Evolutionary conservation across 2,797 vertebrate species (phyloP).

Genomic region (Furcifer pardalis): DNA sequence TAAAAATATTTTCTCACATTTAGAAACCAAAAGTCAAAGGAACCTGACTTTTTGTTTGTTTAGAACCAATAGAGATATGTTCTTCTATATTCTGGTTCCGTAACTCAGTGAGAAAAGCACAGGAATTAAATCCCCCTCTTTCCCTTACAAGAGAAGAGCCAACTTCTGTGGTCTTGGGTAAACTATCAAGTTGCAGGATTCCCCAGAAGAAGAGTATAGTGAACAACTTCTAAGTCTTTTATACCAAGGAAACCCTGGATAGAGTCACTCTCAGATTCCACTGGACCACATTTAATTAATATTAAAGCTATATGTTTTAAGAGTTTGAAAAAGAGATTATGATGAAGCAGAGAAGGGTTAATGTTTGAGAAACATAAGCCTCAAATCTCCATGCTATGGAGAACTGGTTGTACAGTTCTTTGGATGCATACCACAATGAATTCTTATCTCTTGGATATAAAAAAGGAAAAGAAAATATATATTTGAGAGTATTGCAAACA

Average conservation of each 20-base stretch:
- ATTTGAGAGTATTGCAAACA: conserved; percentile 37
- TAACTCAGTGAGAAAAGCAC: no score
- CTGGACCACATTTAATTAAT: no score
- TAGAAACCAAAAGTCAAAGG: neutral
- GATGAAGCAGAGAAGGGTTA: neutral
- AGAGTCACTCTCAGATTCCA: no score
- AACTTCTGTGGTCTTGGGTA: neutral
- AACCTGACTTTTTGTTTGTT: no score
- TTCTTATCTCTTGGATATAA: neutral
- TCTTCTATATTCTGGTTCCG: no score
- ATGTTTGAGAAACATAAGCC: neutral
- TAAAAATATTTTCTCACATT: conserved; percentile 30
- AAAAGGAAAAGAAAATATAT: neutral
- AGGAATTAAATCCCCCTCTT: no score
- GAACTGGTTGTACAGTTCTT: neutral
- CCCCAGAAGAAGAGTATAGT: no score
- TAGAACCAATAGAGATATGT: no score
- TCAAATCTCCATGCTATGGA: neutral
- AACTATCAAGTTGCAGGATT: neutral
- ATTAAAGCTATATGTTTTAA: neutral
- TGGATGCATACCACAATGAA: conserved; percentile 3
- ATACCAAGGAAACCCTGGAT: no score
- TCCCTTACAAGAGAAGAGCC: no score
- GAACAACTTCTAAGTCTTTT: no score
- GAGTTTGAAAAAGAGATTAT: neutral